A percentile compares a stretch with the other conserved stretches of the same genome.
Evolutionary conservation across 2,888 invertebrate species (phyloP).

Genomic region (Lymantria dispar): DNA sequence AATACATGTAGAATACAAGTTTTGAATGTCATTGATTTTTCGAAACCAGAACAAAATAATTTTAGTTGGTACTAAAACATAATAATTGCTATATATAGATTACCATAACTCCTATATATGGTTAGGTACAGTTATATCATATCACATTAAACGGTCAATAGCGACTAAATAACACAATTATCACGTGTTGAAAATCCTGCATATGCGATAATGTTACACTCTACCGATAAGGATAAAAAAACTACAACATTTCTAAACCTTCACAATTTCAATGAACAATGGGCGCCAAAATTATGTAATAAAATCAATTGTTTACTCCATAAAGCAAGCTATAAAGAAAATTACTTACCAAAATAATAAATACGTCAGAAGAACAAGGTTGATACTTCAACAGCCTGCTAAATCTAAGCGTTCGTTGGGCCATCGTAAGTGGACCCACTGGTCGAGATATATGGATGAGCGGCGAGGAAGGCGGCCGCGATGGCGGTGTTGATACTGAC

Average conservation of each 20-base stretch:
- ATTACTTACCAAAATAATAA: constrained; percentile 68
- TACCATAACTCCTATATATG: too few species aligned
- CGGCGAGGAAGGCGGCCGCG: constrained; percentile 64
- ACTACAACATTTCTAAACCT: background rate
- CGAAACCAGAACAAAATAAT: too few species aligned
- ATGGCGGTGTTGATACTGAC: constrained; percentile 73
- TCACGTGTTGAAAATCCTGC: constrained; percentile 15
- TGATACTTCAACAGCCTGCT: constrained; percentile 86
- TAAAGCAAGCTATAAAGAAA: constrained; percentile 14
- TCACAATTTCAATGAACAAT: background rate
- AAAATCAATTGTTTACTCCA: background rate
- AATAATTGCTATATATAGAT: too few species aligned
- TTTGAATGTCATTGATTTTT: too few species aligned
- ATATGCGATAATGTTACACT: constrained; percentile 15
- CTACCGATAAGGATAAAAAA: constrained; percentile 19
- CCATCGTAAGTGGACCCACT: constrained; percentile 84
- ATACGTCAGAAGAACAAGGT: constrained; percentile 77
- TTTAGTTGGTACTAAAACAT: too few species aligned
- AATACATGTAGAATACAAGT: too few species aligned
- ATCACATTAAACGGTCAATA: background rate
- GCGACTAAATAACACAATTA: constrained; percentile 17
- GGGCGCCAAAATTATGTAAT: background rate
- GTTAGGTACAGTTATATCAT: background rate
- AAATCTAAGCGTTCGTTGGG: constrained; percentile 86
- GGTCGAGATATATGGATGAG: constrained; percentile 68